Conservation (phyloP, 2,888 invertebrate genomes). For the Bombylius major region DNA sequence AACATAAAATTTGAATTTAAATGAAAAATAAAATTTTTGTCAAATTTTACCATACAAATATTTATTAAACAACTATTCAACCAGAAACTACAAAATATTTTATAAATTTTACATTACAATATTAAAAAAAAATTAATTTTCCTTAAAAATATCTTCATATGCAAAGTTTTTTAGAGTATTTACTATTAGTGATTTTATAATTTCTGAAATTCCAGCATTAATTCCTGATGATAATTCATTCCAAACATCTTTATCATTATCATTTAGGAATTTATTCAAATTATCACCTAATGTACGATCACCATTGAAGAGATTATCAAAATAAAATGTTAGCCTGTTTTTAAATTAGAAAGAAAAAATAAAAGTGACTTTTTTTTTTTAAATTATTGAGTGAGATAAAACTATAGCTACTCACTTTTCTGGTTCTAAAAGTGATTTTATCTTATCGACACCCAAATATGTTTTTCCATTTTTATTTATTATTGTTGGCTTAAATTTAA, state of each 20-base stretch:
- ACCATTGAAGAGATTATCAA: constrained; percentile 3
- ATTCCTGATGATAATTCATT: constrained; percentile 31
- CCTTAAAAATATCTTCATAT: too few species aligned
- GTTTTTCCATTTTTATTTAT: constrained; percentile 24
- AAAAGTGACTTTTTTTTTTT: neutral
- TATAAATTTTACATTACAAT: too few species aligned
- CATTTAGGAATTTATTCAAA: constrained; percentile 5
- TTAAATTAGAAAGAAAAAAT: too few species aligned
- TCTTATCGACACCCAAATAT: constrained; percentile 26
- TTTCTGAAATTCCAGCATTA: constrained; percentile 16
- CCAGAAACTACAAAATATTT: too few species aligned
- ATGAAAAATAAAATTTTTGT: too few species aligned
- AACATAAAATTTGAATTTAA: too few species aligned
- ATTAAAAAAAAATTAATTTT: too few species aligned
- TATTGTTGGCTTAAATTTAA: constrained; percentile 30
- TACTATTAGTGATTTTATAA: too few species aligned
- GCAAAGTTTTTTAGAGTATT: too few species aligned
- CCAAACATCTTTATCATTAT: constrained; percentile 39
- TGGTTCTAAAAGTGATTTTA: constrained; percentile 30
- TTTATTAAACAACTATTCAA: too few species aligned
- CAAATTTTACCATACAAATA: too few species aligned
- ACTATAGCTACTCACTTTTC: constrained; percentile 21
- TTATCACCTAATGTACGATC: neutral
- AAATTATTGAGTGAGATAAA: neutral
- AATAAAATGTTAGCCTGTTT: neutral